These are phyloP conservation scores for Panagrolaimus sp. DNA, from an alignment of 1,140 invertebrate species.

Conservation along the genomic window DNA sequence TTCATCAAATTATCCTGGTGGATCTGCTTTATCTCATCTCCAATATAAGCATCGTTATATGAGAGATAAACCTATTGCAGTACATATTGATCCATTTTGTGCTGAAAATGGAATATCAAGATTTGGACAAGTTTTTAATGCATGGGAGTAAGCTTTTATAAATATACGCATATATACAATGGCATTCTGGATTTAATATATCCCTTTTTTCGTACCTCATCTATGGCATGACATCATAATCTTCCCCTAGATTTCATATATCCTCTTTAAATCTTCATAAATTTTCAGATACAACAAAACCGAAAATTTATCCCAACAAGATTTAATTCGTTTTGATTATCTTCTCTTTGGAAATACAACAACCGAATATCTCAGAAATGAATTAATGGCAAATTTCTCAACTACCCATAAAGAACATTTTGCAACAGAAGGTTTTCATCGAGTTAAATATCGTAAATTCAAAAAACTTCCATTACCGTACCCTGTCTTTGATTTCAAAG, in stretches of 20 bases:
- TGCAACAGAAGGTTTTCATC: slow-evolving; percentile 19
- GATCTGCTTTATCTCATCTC: slow-evolving; percentile 73
- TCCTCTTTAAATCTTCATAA: no score
- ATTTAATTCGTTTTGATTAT: slow-evolving; percentile 42
- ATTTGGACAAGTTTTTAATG: slow-evolving; percentile 76
- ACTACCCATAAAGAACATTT: slow-evolving; percentile 35
- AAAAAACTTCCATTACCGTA: slow-evolving; percentile 23
- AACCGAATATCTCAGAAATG: slow-evolving; percentile 24
- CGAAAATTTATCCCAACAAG: slow-evolving; percentile 38
- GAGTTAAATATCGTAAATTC: slow-evolving; percentile 17
- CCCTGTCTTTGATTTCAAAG: slow-evolving; percentile 29
- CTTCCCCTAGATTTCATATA: no score
- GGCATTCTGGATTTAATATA: no score
- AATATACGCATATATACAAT: no score
- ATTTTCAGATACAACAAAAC: slow-evolving; percentile 48
- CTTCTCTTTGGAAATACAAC: slow-evolving; percentile 40
- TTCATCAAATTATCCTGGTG: slow-evolving; percentile 87
- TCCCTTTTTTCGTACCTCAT: no score
- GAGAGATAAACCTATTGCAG: slow-evolving; percentile 59
- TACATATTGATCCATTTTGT: slow-evolving; percentile 82
- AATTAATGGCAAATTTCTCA: slow-evolving; percentile 15
- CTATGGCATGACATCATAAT: no score
- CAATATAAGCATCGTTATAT: slow-evolving; percentile 61
- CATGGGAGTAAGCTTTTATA: slow-evolving; percentile 70
- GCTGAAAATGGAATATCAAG: slow-evolving; percentile 92